A percentile compares a stretch with the other conserved stretches of the same genome.
phyloP scores from a whole-genome alignment of 2,797 vertebrate genomes.

The Lateolabrax maculatus region DNA sequence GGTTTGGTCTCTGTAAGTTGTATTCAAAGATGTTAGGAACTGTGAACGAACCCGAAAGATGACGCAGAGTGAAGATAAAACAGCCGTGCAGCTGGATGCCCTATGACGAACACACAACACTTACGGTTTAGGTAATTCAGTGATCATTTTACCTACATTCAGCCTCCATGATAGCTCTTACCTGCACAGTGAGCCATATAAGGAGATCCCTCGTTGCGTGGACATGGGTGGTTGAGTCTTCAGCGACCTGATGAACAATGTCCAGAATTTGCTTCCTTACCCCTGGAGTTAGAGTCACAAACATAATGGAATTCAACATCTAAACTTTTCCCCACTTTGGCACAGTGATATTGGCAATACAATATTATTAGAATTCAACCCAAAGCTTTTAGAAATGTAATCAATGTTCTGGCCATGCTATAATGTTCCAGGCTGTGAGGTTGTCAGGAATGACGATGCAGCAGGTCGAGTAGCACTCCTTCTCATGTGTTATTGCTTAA shows the following conservation, averaged over 20 bases:
- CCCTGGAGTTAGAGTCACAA: conserved; percentile 46
- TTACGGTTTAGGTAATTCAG: not conserved
- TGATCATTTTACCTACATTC: not conserved
- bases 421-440: not conserved
- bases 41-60: not conserved
- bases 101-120: not conserved
- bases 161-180: conserved; percentile 35
- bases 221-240: conserved; percentile 39
- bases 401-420: not conserved
- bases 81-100: not conserved
- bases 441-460: conserved; percentile 14
- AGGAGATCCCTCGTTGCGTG: conserved; percentile 48
- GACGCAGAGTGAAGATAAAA: not conserved
- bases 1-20: not conserved
- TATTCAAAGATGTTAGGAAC: not conserved
- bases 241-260: conserved; percentile 41
- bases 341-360: not conserved
- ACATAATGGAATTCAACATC: conserved; percentile 27
- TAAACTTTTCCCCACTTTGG: not conserved
- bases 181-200: conserved; percentile 65
- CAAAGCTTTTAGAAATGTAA: not conserved
- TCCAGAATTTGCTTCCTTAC: conserved; percentile 43
- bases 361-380: not conserved
- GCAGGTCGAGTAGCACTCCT: not conserved
- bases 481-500: not conserved